Base-by-base conservation (phyloP, 2,113 vertebrate genomes). In the Chelonoidis abingdonii region DNA sequence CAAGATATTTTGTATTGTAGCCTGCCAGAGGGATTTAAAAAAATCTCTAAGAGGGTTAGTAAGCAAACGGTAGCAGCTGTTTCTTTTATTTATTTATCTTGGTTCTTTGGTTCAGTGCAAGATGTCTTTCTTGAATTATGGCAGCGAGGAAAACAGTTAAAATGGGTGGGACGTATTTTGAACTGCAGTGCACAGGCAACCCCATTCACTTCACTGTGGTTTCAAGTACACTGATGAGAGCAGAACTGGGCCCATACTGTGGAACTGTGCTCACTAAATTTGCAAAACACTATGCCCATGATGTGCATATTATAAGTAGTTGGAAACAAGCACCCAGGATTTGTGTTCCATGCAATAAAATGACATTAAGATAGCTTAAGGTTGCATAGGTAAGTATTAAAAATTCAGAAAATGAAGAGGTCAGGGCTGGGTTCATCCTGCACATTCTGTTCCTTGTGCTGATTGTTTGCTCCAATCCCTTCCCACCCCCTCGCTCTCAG, bases 371-470 rank as follows among this genome's bases (percentile, higher is more conserved):
- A 94, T 94, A 93, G 41, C 94, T 97, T 95, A 96, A 97, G 96
- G 93, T 96, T 97, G 93, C 95, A 95, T 94, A 96, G 96, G 72
- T 94, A 89, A 96, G 89, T 89, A 95, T 88, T 97, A 93, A 97
- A 96, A 97, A 97, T 96, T 97, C 94, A 97, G 97, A 96, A 97
- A 96, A 97, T 80, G 92, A 90, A 94, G 83, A 97, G 96, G 96
- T 97, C 96, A 97, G 92, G 95, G 96, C 95, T 87, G 90, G 94
- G 80, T 96, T 87, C 92, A 92, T 92, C 94, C 93, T 96, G 93
- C 91, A 94, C 90, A 96, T 80, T 94, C 87, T 96, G 76, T 95
- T 44, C 49, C 19, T 25, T 79, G 86, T 95, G 95, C 95, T 95
- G 86, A 83, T 81, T 84, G 89, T 95, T 93, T 95, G 88, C 83